Evolutionary conservation across 2,113 vertebrate genomes (phyloP), one percentile per base, ranked within the genome.

Genomic region (Pardalotus punctatus): DNA sequence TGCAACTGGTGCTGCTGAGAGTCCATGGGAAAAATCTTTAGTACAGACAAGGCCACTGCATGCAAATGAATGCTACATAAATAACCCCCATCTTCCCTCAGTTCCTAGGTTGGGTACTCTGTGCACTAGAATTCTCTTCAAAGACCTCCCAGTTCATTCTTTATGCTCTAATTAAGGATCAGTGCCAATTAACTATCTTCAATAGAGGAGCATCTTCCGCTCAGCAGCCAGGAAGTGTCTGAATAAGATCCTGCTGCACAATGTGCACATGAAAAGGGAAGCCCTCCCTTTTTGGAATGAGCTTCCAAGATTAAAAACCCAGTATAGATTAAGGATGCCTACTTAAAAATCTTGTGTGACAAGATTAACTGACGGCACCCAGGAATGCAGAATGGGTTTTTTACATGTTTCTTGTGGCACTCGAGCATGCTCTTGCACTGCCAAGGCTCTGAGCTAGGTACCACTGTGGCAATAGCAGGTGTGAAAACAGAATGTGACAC

Each of bases 141-240:
- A 95, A 97, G 93, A 94, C 92, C 94, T 97, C 91, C 96, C 95
- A 97, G 95, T 96, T 95, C 95, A 96, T 81, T 96, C 93, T 95
- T 96, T 95, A 94, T 96, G 92, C 92, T 90, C 88, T 95, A 95
- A 96, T 94, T 95, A 96, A 96, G 94, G 96, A 95, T 57, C 94
- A 84, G 92, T 93, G 96, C 96, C 94, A 96, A 96, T 96, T 96
- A 96, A 96, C 93, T 94, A 96, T 94, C 94, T 90, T 97, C 96
- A 96, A 96, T 93, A 96, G 96, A 94, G 94, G 91, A 96, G 96
- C 96, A 96, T 96, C 96, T 96, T 96, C 96, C 92, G 95, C 94
- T 94, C 96, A 90, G 94, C 95, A 96, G 96, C 96, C 93, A 95
- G 92, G 96, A 96, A 95, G 82, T 96, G 95, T 95, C 94, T 96